Conservation (phyloP, 1,140 invertebrate species). For the Orchestia grillus region DNA sequence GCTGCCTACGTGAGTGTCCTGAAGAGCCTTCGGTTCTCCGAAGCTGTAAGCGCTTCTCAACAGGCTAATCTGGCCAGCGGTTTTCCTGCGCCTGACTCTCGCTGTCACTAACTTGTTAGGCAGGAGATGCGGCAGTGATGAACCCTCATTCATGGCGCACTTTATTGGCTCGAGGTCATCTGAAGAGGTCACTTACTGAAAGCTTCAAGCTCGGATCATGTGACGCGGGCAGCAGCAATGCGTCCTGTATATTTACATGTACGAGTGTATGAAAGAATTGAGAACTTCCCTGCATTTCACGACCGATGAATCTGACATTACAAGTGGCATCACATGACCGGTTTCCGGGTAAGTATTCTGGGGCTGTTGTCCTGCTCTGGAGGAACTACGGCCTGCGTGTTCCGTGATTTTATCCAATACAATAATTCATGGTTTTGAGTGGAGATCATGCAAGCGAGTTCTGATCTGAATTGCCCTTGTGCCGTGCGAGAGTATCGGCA, state of each 20-base stretch:
- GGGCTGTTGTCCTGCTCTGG: not conserved
- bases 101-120: not conserved
- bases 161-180: not conserved
- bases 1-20: not conserved
- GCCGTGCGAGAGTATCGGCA: not conserved
- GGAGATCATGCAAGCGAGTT: not conserved
- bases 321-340: not conserved
- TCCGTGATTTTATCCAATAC: not conserved
- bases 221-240: not conserved
- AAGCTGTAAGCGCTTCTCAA: not conserved
- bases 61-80: not conserved
- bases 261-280: not conserved
- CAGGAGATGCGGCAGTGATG: not conserved
- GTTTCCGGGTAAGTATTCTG: not conserved
- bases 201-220: not conserved
- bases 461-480: not conserved
- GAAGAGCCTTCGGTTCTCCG: not conserved
- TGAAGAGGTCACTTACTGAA: not conserved
- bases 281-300: not conserved
- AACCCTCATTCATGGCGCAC: not conserved
- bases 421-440: not conserved
- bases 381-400: not conserved
- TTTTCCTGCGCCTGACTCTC: not conserved
- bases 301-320: not conserved
- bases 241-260: not conserved